Evolutionary conservation across 2,113 vertebrate species (phyloP).

Genomic region (Psettodes erumei): DNA sequence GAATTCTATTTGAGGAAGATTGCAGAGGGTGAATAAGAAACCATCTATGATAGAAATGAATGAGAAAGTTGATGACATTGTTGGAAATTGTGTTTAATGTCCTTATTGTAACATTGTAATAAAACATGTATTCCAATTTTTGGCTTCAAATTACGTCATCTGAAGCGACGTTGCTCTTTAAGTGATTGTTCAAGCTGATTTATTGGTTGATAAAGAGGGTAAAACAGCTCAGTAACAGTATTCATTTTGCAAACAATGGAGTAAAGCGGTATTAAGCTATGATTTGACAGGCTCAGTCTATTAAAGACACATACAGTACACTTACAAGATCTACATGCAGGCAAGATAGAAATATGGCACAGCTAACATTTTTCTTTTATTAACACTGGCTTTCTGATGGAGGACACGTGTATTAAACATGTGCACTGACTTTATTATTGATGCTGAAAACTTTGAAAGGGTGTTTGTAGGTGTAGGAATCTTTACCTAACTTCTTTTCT

Average conservation of each 20-base stretch:
- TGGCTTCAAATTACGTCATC: conserved; percentile 16
- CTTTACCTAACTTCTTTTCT: conserved; percentile 22
- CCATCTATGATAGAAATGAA: conserved; percentile 6
- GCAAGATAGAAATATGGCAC: too few relatives aligned
- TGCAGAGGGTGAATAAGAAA: conserved; percentile 15
- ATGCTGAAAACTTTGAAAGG: not conserved
- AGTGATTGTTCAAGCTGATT: conserved; percentile 7
- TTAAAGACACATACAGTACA: not conserved
- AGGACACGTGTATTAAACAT: not conserved
- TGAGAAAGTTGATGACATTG: not conserved
- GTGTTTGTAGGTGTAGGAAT: conserved; percentile 14
- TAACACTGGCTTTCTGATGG: not conserved
- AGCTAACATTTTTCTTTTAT: not conserved
- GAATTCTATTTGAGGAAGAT: conserved; percentile 31
- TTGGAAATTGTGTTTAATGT: conserved; percentile 29
- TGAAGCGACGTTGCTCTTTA: not conserved
- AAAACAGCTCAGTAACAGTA: conserved; percentile 11
- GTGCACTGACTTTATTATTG: conserved; percentile 2
- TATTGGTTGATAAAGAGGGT: not conserved
- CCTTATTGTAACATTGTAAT: conserved; percentile 18
- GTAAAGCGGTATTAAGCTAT: not conserved
- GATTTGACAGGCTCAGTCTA: too few relatives aligned
- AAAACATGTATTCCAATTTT: conserved; percentile 7
- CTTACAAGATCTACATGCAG: not conserved
- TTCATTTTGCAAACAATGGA: conserved; percentile 17